These are phyloP conservation scores for Platyrinchus mystaceus DNA, from an alignment of 2,797 vertebrate genomes.

Conservation along the genomic window DNA sequence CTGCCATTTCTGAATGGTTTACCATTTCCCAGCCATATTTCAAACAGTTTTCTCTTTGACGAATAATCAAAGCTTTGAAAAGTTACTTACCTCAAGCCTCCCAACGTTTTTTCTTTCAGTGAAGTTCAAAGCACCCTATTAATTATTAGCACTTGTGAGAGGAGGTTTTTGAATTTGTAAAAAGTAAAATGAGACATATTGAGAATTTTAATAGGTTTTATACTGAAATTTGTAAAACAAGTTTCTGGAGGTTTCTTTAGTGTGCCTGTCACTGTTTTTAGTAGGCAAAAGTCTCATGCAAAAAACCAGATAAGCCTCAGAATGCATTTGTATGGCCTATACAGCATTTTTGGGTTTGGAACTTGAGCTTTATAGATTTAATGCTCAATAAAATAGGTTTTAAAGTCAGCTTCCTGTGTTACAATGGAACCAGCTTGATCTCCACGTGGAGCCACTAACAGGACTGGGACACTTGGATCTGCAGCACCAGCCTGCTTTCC, in stretches of 20 bases:
- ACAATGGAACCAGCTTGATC: background rate
- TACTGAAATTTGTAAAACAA: constrained; percentile 35
- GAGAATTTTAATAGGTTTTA: constrained; percentile 54
- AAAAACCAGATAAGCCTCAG: background rate
- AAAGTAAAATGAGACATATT: constrained; percentile 33
- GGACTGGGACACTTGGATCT: background rate
- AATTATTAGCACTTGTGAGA: constrained; percentile 59
- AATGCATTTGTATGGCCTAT: background rate
- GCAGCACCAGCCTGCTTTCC: background rate
- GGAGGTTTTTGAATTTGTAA: constrained; percentile 62
- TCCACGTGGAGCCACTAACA: background rate
- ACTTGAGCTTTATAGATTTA: background rate
- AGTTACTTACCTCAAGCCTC: constrained; percentile 62
- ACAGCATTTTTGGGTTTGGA: background rate
- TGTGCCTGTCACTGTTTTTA: background rate
- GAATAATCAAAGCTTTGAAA: constrained; percentile 64
- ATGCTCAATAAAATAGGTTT: constrained; percentile 1
- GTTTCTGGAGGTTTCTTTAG: constrained; percentile 16
- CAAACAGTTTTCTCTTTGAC: constrained; percentile 33
- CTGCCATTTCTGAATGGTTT: constrained; percentile 46
- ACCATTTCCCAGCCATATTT: constrained; percentile 31
- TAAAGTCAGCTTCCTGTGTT: background rate
- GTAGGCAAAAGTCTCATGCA: background rate
- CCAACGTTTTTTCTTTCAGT: background rate
- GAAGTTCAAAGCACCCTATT: constrained; percentile 62